A percentile compares a stretch with the other conserved stretches of the same genome.
Evolutionary conservation across 2,113 vertebrate genomes (phyloP).

Genomic region (Lucifuga dentata): DNA sequence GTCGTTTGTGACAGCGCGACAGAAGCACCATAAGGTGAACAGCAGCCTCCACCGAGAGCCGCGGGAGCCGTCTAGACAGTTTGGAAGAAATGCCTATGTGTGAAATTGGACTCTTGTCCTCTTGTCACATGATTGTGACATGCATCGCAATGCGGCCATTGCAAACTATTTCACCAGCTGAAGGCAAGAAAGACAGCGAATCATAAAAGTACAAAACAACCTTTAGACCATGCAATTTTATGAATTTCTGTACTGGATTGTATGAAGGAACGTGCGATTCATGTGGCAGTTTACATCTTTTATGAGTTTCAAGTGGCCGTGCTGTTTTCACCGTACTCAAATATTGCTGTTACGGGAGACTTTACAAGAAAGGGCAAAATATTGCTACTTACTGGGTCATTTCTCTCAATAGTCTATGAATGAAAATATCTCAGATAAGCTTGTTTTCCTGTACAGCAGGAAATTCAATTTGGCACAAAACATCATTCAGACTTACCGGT

Average conservation of each 20-base stretch:
- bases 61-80: conserved; percentile 58
- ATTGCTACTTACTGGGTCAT: background rate
- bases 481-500: conserved; percentile 26
- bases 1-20: conserved; percentile 80
- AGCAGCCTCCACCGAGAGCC: conserved; percentile 60
- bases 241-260: background rate
- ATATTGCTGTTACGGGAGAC: too few relatives aligned
- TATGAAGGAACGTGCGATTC: background rate
- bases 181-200: too few relatives aligned
- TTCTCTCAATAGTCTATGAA: conserved; percentile 33
- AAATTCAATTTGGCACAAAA: conserved; percentile 66
- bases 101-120: conserved; percentile 44
- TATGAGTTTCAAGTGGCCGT: background rate
- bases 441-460: conserved; percentile 43
- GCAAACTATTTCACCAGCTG: conserved; percentile 3
- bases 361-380: too few relatives aligned
- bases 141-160: background rate
- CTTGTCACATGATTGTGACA: background rate
- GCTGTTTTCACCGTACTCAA: too few relatives aligned
- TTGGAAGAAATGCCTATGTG: conserved; percentile 83
- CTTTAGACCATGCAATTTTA: background rate
- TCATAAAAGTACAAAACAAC: too few relatives aligned
- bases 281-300: conserved; percentile 12
- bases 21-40: conserved; percentile 78
- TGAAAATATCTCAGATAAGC: conserved; percentile 30